Evolutionary conservation across 2,888 invertebrate species (phyloP).

Genomic region (Cheilosia vernalis): DNA sequence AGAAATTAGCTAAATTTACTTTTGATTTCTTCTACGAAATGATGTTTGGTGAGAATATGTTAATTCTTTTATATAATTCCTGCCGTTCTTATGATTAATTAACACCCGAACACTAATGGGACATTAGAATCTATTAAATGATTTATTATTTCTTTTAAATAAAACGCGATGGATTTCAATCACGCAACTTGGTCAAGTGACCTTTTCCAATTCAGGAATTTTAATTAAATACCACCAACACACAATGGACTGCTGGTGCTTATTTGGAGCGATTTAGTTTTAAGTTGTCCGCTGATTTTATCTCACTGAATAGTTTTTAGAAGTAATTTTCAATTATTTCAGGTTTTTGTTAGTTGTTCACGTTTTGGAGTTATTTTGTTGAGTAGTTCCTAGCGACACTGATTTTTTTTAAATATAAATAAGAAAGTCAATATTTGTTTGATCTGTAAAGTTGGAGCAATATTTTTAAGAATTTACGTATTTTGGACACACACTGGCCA

Average conservation of each 20-base stretch:
- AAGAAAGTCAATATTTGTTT: no score
- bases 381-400: no score
- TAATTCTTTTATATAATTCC: not conserved
- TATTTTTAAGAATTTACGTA: no score
- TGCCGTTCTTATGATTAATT: conserved; percentile 50
- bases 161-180: conserved; percentile 46
- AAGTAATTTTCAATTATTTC: no score
- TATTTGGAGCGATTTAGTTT: conserved; percentile 25
- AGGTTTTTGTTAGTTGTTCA: no score
- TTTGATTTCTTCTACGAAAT: not conserved
- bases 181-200: conserved; percentile 42
- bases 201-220: conserved; percentile 9
- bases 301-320: no score
- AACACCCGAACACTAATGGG: conserved; percentile 59
- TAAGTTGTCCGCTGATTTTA: not conserved
- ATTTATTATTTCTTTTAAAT: conserved; percentile 60
- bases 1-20: no score
- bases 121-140: conserved; percentile 63
- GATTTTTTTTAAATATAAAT: no score
- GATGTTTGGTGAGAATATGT: conserved; percentile 5
- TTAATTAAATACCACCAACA: conserved; percentile 24
- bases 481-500: no score
- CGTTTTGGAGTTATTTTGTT: no score
- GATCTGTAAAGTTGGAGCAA: no score
- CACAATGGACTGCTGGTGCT: not conserved